phyloP scores from a whole-genome alignment of 1,140 invertebrate species.

The Triops longicaudatus region DNA sequence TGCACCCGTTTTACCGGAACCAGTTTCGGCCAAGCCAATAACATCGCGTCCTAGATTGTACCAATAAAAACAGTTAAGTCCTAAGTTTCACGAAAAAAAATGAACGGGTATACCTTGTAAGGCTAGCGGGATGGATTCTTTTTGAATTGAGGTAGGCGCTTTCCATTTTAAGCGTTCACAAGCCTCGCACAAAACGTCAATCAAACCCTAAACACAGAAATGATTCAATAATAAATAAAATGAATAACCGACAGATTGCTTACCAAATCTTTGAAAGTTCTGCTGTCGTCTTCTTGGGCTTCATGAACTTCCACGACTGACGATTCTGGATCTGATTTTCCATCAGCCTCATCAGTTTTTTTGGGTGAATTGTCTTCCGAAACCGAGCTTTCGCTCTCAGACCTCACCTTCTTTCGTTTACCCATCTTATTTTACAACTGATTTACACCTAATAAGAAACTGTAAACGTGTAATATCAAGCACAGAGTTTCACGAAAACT shows the following conservation, averaged over 20 bases:
- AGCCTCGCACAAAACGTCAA: constrained; percentile 81
- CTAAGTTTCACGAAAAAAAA: constrained; percentile 2
- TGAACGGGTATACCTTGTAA: constrained; percentile 54
- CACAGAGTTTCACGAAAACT: no score
- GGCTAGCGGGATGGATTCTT: constrained; percentile 82
- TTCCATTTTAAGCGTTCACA: constrained; percentile 91
- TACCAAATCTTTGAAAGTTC: constrained; percentile 25
- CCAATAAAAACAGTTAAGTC: constrained; percentile 22
- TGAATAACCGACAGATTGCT: neutral
- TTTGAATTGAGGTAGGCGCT: constrained; percentile 86
- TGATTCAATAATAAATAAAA: neutral
- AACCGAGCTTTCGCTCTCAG: neutral
- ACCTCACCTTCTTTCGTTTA: neutral
- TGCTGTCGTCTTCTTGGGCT: constrained; percentile 17
- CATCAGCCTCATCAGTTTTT: neutral
- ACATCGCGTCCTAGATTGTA: constrained; percentile 66
- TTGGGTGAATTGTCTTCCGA: neutral
- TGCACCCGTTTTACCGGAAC: constrained; percentile 95
- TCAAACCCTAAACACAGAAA: constrained; percentile 62
- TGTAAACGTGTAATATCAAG: no score
- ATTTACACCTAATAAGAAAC: no score
- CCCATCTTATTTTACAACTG: no score
- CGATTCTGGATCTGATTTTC: neutral
- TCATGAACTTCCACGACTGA: neutral
- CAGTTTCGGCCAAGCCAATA: constrained; percentile 94